Base-by-base conservation (phyloP, 2,113 vertebrate genomes). In the Ranitomeya variabilis region DNA sequence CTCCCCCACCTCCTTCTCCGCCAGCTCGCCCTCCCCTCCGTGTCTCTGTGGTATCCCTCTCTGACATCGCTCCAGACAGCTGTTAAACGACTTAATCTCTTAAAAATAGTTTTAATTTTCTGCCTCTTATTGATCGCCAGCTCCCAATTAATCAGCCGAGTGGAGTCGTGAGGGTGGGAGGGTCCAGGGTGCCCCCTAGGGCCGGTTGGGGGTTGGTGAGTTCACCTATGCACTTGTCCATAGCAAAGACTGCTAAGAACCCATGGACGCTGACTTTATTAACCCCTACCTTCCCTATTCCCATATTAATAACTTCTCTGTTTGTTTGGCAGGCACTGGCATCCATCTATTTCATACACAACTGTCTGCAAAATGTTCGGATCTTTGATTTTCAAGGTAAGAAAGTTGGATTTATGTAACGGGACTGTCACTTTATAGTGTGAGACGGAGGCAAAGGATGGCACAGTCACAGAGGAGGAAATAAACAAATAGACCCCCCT, bases 101-200 rank as follows among this genome's bases (percentile, higher is more conserved):
- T 85, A 89, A 89, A 89, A 89, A 89, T 89, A 89, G 87, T 89
- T 89, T 89, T 89, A 84, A 89, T 89, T 89, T 89, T 89, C 87
- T 89, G 82, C 87, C 87, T 89, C 81, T 26, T 89, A 89, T 89
- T 89, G 87, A 89, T 89, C 87, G 87, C 87, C 73, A 31, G 71
- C 73, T 89, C 87, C 87, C 87, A 89, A 85, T 89, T 89, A 89
- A 89, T 89, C 87, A 89, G 81, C 80, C 64, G 73, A 84, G 81
- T 57, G 69, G 45, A 84, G 87, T 80, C 13, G 87, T 64, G 69
- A 83, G 73, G 73, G 67, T 71, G 45, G 87, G 87, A 83, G 71
- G 81, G 59, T 51, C 55, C 81, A 21, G n/a, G 12, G 23, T 77
- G 55, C 80, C 87, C 87, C 87, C 87, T 71, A 83, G 87, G 81